Percentiles rank a stretch among this genome's conserved stretches.
These are phyloP conservation scores for Hyperoplus immaculatus DNA, from an alignment of 2,797 vertebrate genomes.

Conservation along the genomic window DNA sequence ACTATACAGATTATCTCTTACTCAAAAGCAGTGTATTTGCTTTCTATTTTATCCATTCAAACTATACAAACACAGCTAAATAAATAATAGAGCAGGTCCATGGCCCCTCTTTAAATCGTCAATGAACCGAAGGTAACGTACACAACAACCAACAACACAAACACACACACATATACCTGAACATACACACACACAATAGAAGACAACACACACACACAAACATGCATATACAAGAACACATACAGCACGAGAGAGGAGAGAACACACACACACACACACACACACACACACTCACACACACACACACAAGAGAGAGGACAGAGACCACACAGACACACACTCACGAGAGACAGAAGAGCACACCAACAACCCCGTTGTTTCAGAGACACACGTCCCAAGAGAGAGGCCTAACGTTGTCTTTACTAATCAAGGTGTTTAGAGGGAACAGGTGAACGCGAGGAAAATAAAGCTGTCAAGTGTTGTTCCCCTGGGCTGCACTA, in stretches of 20 bases:
- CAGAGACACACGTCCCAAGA: slow-evolving; percentile 55
- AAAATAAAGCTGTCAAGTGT: slow-evolving; percentile 62
- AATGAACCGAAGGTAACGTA: slow-evolving; percentile 51
- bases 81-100: not conserved
- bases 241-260: too few relatives aligned
- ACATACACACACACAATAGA: too few relatives aligned
- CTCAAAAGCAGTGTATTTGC: not conserved
- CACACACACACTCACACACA: too few relatives aligned
- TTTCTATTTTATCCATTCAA: slow-evolving; percentile 9
- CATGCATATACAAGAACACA: too few relatives aligned
- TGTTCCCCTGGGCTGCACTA: slow-evolving; percentile 52
- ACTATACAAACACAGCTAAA: not conserved
- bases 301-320: too few relatives aligned
- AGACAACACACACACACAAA: too few relatives aligned
- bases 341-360: too few relatives aligned
- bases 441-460: slow-evolving; percentile 36
- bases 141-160: slow-evolving; percentile 39
- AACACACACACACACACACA: too few relatives aligned
- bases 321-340: too few relatives aligned
- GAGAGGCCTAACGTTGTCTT: slow-evolving; percentile 68
- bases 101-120: slow-evolving; percentile 46
- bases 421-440: slow-evolving; percentile 71
- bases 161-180: too few relatives aligned
- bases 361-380: slow-evolving; percentile 24
- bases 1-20: too few relatives aligned